Conservation (phyloP, 2,797 vertebrate species). For the Tokudaia tokunoshimensis region DNA sequence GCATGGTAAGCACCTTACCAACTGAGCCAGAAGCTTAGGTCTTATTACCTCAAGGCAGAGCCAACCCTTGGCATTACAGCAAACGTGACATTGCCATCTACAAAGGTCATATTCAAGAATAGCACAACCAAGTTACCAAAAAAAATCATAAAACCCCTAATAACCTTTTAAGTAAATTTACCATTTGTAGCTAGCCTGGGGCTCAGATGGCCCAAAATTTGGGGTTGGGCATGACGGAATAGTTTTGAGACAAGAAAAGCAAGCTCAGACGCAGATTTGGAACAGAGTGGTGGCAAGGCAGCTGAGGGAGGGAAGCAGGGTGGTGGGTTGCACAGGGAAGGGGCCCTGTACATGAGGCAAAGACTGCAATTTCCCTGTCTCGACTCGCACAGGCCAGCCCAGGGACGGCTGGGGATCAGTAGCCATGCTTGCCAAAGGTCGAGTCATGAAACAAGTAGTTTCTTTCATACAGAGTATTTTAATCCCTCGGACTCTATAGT, state of each 20-base stretch:
- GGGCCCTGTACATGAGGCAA: background rate
- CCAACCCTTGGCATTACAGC: background rate
- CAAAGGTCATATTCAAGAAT: background rate
- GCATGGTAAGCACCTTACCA: background rate
- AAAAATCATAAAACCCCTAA: background rate
- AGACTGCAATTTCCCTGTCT: slow-evolving; percentile 51
- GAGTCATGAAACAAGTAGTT: slow-evolving; percentile 70
- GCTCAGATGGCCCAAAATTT: background rate
- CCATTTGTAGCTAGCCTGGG: background rate
- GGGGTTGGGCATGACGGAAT: background rate
- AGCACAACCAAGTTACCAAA: background rate
- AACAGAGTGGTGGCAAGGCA: background rate
- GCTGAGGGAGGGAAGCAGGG: background rate
- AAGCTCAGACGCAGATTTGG: background rate
- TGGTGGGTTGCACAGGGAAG: background rate
- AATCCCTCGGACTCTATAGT: slow-evolving; percentile 74
- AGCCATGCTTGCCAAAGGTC: slow-evolving; percentile 67
- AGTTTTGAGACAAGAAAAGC: background rate
- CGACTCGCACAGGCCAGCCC: background rate
- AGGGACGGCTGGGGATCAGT: background rate
- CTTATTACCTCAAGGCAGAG: background rate
- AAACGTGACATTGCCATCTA: background rate
- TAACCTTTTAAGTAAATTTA: background rate
- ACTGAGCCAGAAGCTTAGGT: background rate
- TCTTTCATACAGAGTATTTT: slow-evolving; percentile 79